These are phyloP conservation scores for Pelusios castaneus DNA, from an alignment of 2,113 vertebrate genomes.

Conservation along the genomic window DNA sequence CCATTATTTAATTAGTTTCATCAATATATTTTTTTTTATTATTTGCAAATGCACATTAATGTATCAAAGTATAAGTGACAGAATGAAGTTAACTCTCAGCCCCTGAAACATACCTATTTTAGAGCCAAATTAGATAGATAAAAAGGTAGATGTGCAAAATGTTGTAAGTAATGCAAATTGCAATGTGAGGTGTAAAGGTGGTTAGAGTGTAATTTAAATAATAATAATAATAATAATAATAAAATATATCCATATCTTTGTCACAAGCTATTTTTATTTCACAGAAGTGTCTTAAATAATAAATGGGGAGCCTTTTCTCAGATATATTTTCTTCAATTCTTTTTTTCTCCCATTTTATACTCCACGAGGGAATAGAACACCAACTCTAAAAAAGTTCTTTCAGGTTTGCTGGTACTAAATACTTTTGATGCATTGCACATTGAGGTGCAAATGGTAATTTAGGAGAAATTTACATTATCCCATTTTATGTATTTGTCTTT, in stretches of 20 bases:
- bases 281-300: slow-evolving; percentile 2
- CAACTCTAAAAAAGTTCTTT: slow-evolving; percentile 59
- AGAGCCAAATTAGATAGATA: neutral
- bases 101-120: slow-evolving; percentile 63
- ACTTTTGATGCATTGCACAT: slow-evolving; percentile 59
- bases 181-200: slow-evolving; percentile 44
- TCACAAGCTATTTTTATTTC: slow-evolving; percentile 32
- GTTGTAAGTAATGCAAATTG: slow-evolving; percentile 52
- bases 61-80: slow-evolving; percentile 71
- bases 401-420: slow-evolving; percentile 61
- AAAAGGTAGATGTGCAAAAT: slow-evolving; percentile 5
- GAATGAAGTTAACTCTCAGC: slow-evolving; percentile 72
- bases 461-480: slow-evolving; percentile 66
- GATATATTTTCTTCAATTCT: slow-evolving; percentile 53
- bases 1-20: slow-evolving; percentile 78
- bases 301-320: slow-evolving; percentile 3
- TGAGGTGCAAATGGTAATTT: slow-evolving; percentile 56
- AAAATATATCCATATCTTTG: slow-evolving; percentile 1
- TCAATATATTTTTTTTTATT: slow-evolving; percentile 46
- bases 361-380: slow-evolving; percentile 46
- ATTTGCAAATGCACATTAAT: slow-evolving; percentile 68
- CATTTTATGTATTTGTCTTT: slow-evolving; percentile 73
- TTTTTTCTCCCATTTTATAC: slow-evolving; percentile 62
- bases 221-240: slow-evolving; percentile 16
- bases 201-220: slow-evolving; percentile 50